Base-by-base conservation (phyloP, 2,888 invertebrate genomes). In the Agrotis clavis region DNA sequence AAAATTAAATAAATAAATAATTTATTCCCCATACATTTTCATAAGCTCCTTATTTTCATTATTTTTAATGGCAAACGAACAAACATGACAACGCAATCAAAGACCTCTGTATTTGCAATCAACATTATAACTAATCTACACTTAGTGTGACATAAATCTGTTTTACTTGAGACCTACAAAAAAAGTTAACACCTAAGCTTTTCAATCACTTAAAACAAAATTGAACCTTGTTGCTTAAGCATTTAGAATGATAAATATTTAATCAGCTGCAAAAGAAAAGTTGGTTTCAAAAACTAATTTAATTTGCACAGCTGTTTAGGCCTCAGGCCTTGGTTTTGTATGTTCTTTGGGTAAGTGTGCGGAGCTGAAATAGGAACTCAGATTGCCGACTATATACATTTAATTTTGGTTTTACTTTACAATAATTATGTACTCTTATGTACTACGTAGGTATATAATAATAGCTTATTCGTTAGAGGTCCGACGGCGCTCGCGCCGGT, bases 61-160 rank as follows among this genome's bases (percentile, higher is more conserved):
- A 21, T 35, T 69, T 51, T 70, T 21, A 7, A 67, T 47, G n/a
- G 21, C n/a, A 54, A 62, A 77, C 25, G 21, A n/a, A 71, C 64
- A 57, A 60, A 78, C 51, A 69, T 51, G 63, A 74, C 60, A 79
- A 61, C 21, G 57, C 45, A 71, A 73, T 64, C 47, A 72, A 70
- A 76, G 64, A 59, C 71, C 71, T 50, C 45, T 67, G 54, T 71
- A 77, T 85, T 86, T 74, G 77, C 75, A 75, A 83, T 79, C 77
- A 81, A 68, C 25, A 50, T 71, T 59, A 61, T 65, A 48, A 51
- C 64, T 74, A 82, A 81, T 66, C 60, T 61, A 45, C 79, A 84
- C 67, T 48, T 90, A 88, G 90, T 91, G 81, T 93, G 94, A 90
- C 88, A 89, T 92, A 90, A 92, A 91, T 93, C 91, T 89, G 85